Conservation (phyloP, 23 tunicate genomes). For the Styela plicata region DNA sequence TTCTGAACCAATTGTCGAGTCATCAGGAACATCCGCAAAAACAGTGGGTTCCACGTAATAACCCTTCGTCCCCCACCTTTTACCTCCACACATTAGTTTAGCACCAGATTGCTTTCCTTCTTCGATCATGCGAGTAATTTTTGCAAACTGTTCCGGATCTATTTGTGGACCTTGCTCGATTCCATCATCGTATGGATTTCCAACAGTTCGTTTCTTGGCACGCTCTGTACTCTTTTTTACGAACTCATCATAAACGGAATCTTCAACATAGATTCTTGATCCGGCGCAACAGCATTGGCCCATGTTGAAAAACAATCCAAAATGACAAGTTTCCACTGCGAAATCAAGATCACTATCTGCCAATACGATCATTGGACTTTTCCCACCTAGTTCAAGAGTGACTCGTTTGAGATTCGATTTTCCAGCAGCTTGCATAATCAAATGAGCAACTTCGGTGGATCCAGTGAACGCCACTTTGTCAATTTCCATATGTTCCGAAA, state of each 20-base stretch:
- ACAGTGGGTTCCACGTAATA: conserved; percentile 97
- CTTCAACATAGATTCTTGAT: conserved; percentile 77
- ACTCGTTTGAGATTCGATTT: conserved; percentile 84
- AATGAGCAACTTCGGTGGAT: conserved; percentile 78
- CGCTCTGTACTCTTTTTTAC: conserved; percentile 87
- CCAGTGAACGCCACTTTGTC: conserved; percentile 97
- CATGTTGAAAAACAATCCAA: conserved; percentile 97
- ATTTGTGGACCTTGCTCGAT: conserved; percentile 97
- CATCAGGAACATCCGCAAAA: conserved; percentile 85
- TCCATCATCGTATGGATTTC: conserved; percentile 66
- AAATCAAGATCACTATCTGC: conserved; percentile 90
- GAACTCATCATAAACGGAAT: conserved; percentile 92
- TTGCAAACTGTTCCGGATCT: conserved; percentile 88
- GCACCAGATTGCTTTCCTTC: conserved; percentile 94
- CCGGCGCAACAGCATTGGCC: conserved; percentile 98
- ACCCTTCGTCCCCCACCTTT: conserved; percentile 75
- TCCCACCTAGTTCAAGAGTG: conserved; percentile 94
- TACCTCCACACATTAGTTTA: conserved; percentile 92
- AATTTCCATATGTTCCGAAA: conserved; percentile 88
- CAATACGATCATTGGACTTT: conserved; percentile 85
- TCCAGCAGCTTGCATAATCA: conserved; percentile 84
- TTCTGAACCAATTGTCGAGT: conserved; percentile 92
- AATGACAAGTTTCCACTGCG: conserved; percentile 94
- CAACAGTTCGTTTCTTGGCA: conserved; percentile 81
- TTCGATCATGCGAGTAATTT: conserved; percentile 73